These are phyloP conservation scores for Caenorhabditis becei DNA, from an alignment of 2,888 invertebrate species.

Conservation along the genomic window DNA sequence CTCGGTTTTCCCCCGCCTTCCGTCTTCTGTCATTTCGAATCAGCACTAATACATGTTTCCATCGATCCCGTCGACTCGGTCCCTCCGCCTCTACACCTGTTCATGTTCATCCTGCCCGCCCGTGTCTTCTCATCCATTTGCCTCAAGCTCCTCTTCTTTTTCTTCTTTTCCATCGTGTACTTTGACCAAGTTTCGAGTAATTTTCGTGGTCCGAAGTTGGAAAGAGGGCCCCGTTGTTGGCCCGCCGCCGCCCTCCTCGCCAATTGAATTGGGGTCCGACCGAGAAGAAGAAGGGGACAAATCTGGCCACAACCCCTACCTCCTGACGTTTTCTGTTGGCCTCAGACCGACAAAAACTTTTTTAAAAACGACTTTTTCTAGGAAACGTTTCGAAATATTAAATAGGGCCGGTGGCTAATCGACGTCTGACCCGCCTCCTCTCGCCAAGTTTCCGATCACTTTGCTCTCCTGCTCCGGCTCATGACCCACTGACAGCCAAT, in stretches of 20 bases:
- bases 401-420: slow-evolving; percentile 18
- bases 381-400: slow-evolving; percentile 53
- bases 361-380: slow-evolving; percentile 44
- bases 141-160: slow-evolving; percentile 7
- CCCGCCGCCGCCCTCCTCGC: slow-evolving; percentile 45
- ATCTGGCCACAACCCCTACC: slow-evolving; percentile 14
- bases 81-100: slow-evolving; percentile 41
- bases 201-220: slow-evolving; percentile 51
- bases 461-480: not conserved
- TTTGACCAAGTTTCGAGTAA: slow-evolving; percentile 47
- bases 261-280: slow-evolving; percentile 50
- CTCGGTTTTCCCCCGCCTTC: not conserved
- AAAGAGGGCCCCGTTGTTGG: slow-evolving; percentile 17
- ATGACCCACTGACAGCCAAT: slow-evolving; percentile 39
- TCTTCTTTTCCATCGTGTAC: slow-evolving; percentile 33
- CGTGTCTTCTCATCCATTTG: slow-evolving; percentile 9
- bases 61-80: slow-evolving; percentile 10
- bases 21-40: slow-evolving; percentile 37
- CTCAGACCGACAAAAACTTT: slow-evolving; percentile 25
- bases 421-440: not conserved
- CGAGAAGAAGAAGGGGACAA: slow-evolving; percentile 12
- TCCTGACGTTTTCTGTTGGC: slow-evolving; percentile 26
- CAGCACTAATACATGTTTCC: slow-evolving; percentile 45
- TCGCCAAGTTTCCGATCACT: not conserved
- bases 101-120: slow-evolving; percentile 31